Conservation (phyloP, 1,140 invertebrate species). For the Psix sp. region DNA sequence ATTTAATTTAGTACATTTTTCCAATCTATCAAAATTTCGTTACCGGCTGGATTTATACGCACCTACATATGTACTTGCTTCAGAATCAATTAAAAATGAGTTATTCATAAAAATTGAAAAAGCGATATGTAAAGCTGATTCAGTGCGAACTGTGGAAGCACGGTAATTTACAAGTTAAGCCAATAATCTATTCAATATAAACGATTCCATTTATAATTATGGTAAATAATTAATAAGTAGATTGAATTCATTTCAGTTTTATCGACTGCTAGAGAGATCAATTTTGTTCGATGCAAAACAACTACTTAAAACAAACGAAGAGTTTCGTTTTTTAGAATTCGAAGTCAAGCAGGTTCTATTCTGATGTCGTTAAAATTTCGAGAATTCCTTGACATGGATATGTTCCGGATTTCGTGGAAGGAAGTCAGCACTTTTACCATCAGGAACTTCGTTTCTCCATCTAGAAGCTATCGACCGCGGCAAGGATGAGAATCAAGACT, state of each 20-base stretch:
- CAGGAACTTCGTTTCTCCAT: constrained; percentile 58
- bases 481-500: constrained; percentile 51
- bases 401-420: constrained; percentile 47
- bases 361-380: constrained; percentile 55
- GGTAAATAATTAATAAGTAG: no score
- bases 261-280: no score
- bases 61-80: constrained; percentile 19
- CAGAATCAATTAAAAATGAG: constrained; percentile 36
- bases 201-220: no score
- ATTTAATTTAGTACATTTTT: constrained; percentile 50
- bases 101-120: constrained; percentile 24
- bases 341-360: constrained; percentile 46
- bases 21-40: constrained; percentile 53
- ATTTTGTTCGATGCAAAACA: no score
- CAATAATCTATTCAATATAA: no score
- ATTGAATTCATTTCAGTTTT: no score
- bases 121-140: background rate
- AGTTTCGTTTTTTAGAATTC: no score
- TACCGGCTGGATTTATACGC: constrained; percentile 24
- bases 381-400: constrained; percentile 56
- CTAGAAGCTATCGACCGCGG: constrained; percentile 50
- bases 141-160: background rate
- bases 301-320: no score
- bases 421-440: constrained; percentile 59
- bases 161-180: no score